Base-by-base conservation (phyloP, 1,140 invertebrate species). In the Acyrthosiphon pisum region DNA sequence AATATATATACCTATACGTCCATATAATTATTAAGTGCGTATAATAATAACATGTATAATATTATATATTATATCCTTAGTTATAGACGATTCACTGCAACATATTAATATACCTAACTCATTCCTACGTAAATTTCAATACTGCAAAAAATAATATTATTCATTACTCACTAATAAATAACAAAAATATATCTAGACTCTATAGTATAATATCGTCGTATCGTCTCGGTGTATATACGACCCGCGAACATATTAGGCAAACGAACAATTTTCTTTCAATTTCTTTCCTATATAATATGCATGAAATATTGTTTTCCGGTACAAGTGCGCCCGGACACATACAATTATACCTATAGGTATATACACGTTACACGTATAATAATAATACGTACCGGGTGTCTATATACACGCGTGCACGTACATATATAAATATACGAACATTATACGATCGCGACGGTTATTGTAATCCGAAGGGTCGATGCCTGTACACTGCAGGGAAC, bases 381-480 rank as follows among this genome's bases (percentile, higher is more conserved):
- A 41, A 53, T 53, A 53, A 53, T 68, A 68, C 60, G 6, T 68
- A 68, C 30, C 60, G 30, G 60, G 30, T 68, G 60, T 68, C 60
- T 84, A 50, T 35, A 35, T 35, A 50, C n/a, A 53, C 87, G 22
- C 87, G n/a, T 26, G 7, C 87, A 53, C 48, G 35, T 35, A 37
- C 46, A 50, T 48, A 23, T 30, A 48, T 11, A 89, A n/a, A 53
- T 46, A 87, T 46, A 46, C 26, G 14, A 30, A 53, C 14, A 89
- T 86, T 56, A 89, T 48, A 92, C 41, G 41, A 81, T 83, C 46
- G 90, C 56, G 44, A 92, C 90, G 44, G 68, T 92, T 92, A 92
- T 92, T 92, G 76, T 92, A 92, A 81, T 92, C 76, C 76, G 46
- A 48, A 92, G 53, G 90, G 90, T 81, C 68, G 90, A 56, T 83